Conservation (phyloP, 2,797 vertebrate genomes). For the Fringilla coelebs region DNA sequence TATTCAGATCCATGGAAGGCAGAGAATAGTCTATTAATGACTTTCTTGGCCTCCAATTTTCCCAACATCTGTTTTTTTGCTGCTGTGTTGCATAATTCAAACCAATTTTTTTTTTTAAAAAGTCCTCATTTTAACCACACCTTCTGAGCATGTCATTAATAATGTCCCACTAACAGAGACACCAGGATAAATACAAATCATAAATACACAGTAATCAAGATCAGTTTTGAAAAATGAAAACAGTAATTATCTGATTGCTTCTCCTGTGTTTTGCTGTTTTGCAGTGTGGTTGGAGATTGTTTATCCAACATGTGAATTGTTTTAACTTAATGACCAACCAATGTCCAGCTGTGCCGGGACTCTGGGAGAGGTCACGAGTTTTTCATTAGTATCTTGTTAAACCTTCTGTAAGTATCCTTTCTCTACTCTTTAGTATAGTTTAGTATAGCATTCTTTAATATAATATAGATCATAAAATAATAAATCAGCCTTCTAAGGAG, state of each 20-base stretch:
- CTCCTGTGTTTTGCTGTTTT: background rate
- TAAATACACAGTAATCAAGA: background rate
- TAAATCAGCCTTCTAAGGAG: background rate
- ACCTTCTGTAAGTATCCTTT: background rate
- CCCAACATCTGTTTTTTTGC: background rate
- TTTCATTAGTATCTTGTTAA: background rate
- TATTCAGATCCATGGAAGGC: background rate
- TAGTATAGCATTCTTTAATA: background rate
- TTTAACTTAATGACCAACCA: background rate
- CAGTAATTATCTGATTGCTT: background rate
- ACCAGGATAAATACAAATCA: background rate
- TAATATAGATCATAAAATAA: background rate
- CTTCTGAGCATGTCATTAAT: background rate
- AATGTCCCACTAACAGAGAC: background rate
- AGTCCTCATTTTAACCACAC: background rate
- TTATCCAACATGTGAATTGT: background rate
- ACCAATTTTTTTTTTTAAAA: background rate
- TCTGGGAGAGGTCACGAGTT: background rate
- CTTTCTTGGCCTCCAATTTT: background rate
- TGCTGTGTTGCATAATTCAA: background rate
- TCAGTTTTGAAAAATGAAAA: background rate
- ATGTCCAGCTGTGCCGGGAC: background rate
- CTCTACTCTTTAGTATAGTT: background rate
- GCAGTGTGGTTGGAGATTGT: background rate
- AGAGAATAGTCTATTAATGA: background rate